Conservation (phyloP, 2,888 invertebrate species). For the Aphodius sticticus region DNA sequence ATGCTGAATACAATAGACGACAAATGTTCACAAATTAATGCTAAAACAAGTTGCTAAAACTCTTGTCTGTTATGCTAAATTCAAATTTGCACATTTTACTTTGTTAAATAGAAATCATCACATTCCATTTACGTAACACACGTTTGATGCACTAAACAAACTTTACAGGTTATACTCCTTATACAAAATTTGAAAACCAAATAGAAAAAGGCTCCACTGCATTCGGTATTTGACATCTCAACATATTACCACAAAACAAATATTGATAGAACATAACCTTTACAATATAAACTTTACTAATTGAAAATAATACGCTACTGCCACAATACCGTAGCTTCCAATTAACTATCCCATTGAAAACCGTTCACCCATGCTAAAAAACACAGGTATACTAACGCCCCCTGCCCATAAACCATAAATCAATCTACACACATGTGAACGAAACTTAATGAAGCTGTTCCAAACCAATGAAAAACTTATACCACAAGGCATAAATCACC, state of each 20-base stretch:
- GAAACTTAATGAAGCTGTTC: conserved; percentile 4
- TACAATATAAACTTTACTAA: not conserved
- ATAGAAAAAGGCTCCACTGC: too few species aligned
- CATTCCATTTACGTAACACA: too few species aligned
- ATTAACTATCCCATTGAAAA: not conserved
- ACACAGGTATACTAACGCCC: not conserved
- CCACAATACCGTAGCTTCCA: not conserved
- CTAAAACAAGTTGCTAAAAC: not conserved
- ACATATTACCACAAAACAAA: not conserved
- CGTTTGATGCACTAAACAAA: too few species aligned
- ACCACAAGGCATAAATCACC: not conserved
- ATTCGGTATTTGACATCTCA: not conserved
- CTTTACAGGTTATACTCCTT: too few species aligned
- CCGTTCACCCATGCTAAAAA: not conserved
- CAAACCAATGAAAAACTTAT: not conserved
- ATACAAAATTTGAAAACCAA: too few species aligned
- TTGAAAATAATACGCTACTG: not conserved
- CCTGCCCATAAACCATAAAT: not conserved
- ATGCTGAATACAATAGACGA: not conserved
- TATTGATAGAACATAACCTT: not conserved
- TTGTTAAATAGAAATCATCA: too few species aligned
- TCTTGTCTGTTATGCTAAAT: not conserved
- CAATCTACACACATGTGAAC: not conserved
- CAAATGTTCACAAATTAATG: not conserved
- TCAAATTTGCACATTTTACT: not conserved